Base-by-base conservation (phyloP, 2,113 vertebrate species). In the Hiodon alosoides region DNA sequence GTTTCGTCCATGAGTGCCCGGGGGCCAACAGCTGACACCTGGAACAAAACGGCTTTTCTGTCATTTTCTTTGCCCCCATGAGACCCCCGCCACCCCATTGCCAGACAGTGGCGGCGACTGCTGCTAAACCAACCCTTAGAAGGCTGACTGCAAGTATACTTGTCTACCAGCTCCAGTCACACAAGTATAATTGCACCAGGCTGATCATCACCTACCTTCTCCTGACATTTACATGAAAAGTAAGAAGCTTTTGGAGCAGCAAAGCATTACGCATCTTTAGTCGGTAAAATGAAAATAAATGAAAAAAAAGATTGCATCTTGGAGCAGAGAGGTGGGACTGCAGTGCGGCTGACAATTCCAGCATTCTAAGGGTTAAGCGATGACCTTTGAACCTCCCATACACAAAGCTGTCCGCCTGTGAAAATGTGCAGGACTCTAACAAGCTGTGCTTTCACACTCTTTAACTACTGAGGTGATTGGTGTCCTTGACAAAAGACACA, bases 331-430 rank as follows among this genome's bases (percentile, higher is more conserved):
- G 67, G 82, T n/a, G 70, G 52, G 7, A 69, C 17, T 76, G 59
- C 67, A 69, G 70, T n/a, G 58, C 71, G 77, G 82, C 50, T 65
- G 74, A 81, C 57, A 14, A 76, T 59, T 78, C 79, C 85, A 87
- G 88, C 85, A 71, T 86, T 90, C 88, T 90, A 88, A 88, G 87
- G 87, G 89, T 89, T 90, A 79, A 76, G 60, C 78, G 77, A 80
- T 68, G 57, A 76, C 67, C 75, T 84, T 76, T 84, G 71, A 84
- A 78, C 65, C 74, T 75, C 50, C 76, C 73, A 53, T 52, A 47
- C 60, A 3, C 14, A 46, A 74, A 14, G 71, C 14, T 73, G 9
- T 61, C 68, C 46, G 17, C 4, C 9, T 53, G 65, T 61, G 54
- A 31, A 57, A 51, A 47, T 70, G 67, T 6, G 14, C 50, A 31